Conservation (phyloP, 1,140 invertebrate genomes). For the Acyrthosiphon pisum region DNA sequence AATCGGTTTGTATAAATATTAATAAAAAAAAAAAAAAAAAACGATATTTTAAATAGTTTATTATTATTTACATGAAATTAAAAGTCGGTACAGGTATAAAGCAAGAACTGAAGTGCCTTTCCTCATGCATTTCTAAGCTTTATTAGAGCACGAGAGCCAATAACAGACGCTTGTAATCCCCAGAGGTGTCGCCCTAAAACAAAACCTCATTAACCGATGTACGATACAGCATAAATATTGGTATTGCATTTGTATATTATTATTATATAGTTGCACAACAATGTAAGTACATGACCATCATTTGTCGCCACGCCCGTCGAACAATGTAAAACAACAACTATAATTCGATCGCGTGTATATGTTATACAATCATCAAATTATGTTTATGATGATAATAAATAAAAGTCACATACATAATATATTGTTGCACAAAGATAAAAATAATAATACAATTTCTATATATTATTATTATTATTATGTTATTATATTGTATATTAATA, state of each 20-base stretch:
- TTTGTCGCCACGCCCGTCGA: not conserved
- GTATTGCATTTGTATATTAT: not conserved
- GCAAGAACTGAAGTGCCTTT: slow-evolving; percentile 44
- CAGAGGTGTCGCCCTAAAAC: slow-evolving; percentile 72
- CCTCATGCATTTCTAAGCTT: slow-evolving; percentile 58
- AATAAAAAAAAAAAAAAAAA: not conserved
- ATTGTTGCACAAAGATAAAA: not conserved
- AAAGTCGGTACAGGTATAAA: slow-evolving; percentile 44
- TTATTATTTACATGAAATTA: slow-evolving; percentile 48
- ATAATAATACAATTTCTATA: not conserved
- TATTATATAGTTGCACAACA: not conserved
- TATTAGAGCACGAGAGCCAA: slow-evolving; percentile 73
- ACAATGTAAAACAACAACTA: not conserved
- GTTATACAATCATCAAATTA: not conserved
- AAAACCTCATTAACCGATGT: slow-evolving; percentile 57
- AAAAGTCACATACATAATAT: no score
- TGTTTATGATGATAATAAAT: not conserved
- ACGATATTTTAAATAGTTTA: slow-evolving; percentile 55
- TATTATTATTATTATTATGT: not conserved
- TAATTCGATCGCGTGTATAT: not conserved
- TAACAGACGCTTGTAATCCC: slow-evolving; percentile 89
- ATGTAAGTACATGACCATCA: not conserved
- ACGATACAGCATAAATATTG: not conserved
- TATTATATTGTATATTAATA: not conserved
- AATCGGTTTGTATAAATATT: not conserved